Evolutionary conservation across 2,888 invertebrate species (phyloP), one percentile per base, ranked within the genome.

Genomic region (Heliconius aoede): DNA sequence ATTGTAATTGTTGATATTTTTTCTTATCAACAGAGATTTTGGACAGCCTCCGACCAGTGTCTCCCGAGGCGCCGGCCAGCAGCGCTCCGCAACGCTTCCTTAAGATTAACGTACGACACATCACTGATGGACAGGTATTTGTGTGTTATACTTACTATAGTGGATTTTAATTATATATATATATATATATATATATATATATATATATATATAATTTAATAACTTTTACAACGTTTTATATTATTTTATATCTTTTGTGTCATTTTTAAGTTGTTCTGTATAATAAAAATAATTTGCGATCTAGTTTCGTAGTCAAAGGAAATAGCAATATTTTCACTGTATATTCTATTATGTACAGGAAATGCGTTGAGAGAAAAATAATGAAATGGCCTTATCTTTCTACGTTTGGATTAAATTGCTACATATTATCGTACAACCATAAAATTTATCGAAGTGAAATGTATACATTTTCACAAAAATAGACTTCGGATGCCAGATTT

Each of bases 101-200:
- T 86, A 98, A 98, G 95, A 98, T 98, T 87, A 98, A 98, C 90
- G 98, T 98, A 77, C 96, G 98, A 80, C 98, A 98, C 91, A 97
- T 98, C 89, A 98, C 99, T 78, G 98, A 98, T 94, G 98, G 98
- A 85, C 97, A 98, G 95, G 96, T 96, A 86, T 75, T n/a, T 73
- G 26, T 30, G 26, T 24, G 13, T 24, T 46, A 30, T 26, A 13
- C 46, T 18, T 7, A n/a, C n/a, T n/a, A n/a, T n/a, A n/a, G n/a
- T n/a, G n/a, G n/a, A n/a, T n/a, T n/a, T n/a, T n/a, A n/a, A n/a
- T n/a, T n/a, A n/a, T n/a, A n/a, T n/a, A n/a, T n/a, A n/a, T n/a
- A n/a, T n/a, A n/a, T n/a, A n/a, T n/a, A n/a, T n/a, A n/a, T n/a
- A n/a, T n/a, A n/a, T n/a, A n/a, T n/a, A n/a, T n/a, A n/a, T n/a